Percentiles rank a stretch among this genome's conserved stretches.
phyloP scores from a whole-genome alignment of 2,888 invertebrate species.

The Ochlodes sylvanus region DNA sequence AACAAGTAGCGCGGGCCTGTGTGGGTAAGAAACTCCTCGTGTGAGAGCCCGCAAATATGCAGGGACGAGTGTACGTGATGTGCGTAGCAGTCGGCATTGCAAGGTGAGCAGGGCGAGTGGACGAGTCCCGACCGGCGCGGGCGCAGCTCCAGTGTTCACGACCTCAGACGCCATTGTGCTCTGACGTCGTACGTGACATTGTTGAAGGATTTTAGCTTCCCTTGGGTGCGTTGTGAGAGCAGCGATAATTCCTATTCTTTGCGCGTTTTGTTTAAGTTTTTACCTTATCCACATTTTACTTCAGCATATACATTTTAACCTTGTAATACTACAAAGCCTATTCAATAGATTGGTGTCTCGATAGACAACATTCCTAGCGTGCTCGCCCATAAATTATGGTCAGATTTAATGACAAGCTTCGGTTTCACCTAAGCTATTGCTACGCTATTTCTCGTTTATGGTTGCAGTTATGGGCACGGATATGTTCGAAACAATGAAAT shows the following conservation, averaged over 20 bases:
- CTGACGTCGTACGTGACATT: constrained; percentile 19
- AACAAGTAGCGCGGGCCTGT: neutral
- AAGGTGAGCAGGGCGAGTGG: constrained; percentile 72
- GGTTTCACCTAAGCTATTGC: constrained; percentile 3
- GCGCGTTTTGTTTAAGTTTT: neutral
- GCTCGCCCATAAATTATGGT: constrained; percentile 49
- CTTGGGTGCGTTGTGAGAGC: neutral
- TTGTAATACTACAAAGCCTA: constrained; percentile 32
- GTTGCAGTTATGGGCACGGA: neutral
- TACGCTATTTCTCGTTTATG: constrained; percentile 39
- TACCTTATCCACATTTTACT: neutral
- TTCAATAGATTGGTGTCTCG: constrained; percentile 1
- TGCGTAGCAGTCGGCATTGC: constrained; percentile 67
- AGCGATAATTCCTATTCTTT: constrained; percentile 16
- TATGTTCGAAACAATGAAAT: neutral
- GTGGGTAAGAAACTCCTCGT: neutral
- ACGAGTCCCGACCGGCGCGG: constrained; percentile 47
- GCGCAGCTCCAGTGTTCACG: constrained; percentile 42
- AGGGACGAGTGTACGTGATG: constrained; percentile 27
- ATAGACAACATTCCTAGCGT: constrained; percentile 46
- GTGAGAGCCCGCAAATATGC: constrained; percentile 1
- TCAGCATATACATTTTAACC: neutral
- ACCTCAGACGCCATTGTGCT: constrained; percentile 37
- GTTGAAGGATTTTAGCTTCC: constrained; percentile 21
- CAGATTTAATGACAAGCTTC: constrained; percentile 11